Base-by-base conservation (phyloP, 2,797 vertebrate genomes). In the Emys orbicularis region DNA sequence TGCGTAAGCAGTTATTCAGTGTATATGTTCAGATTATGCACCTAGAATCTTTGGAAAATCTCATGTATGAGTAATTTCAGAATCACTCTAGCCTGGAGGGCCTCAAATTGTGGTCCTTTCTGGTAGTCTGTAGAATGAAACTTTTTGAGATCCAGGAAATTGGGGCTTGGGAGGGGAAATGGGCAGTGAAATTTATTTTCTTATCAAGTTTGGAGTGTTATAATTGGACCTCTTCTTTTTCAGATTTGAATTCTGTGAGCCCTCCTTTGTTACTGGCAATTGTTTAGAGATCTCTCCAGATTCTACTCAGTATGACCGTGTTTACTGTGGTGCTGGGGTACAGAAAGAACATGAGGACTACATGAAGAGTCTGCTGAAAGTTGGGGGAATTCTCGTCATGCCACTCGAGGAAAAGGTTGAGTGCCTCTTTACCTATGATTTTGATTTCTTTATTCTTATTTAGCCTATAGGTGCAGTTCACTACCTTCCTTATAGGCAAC, bases 211-310 rank as follows among this genome's bases (percentile, higher is more conserved):
- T 80, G 12, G 49, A 57, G 47, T n/a, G 12, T 89, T 44, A 44
- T 25, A 68, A 41, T n/a, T 68, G 29, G 8, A 25, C 37, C 81
- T 83, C 77, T 94, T 90, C 77, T 3, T 87, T 97, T 96, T 83
- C 97, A 99, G 99, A 79, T 99, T 99, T 96, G 99, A 99, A 97
- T 99, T 99, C 96, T 99, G 99, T 44, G 99, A 99, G 97, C 99
- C 99, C 0, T 99, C 98, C 21, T 99, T 99, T 59, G 99, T 99
- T 84, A 98, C 96, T 47, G 99, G 99, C 10, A 99, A 99, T 96
- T 99, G 99, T 83, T 98, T 99, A 91, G 99, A 99, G 97, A 99
- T 99, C 56, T 99, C 99, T 57, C 98, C 98, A 0, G 99, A 99
- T 90, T 99, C 98, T 88, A 98, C 98, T 65, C 99, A 99, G 96